Evolutionary conservation across 2,797 vertebrate genomes (phyloP).

Genomic region (Bovichtus variegatus): DNA sequence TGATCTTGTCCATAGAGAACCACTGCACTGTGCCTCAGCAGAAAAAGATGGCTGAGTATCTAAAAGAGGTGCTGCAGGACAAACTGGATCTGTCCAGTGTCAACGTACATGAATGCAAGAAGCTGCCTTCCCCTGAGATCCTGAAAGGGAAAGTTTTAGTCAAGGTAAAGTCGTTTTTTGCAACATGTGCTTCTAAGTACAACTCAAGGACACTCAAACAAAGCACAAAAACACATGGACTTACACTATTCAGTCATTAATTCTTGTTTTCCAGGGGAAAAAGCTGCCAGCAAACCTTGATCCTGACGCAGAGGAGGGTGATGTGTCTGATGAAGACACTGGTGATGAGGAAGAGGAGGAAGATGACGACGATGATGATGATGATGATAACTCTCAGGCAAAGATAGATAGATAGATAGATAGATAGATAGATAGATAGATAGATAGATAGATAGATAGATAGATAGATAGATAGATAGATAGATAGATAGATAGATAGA

Average conservation of each 20-base stretch:
- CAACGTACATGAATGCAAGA: conserved; percentile 84
- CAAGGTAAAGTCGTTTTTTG: conserved; percentile 86
- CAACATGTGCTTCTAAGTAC: neutral
- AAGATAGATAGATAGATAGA: conserved; percentile 65
- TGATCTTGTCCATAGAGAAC: conserved; percentile 94
- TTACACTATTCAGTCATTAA: neutral
- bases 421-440: conserved; percentile 17
- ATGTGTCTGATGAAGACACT: conserved; percentile 97
- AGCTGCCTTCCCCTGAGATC: conserved; percentile 91
- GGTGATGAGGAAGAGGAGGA: conserved; percentile 94
- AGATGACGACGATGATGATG: conserved; percentile 89
- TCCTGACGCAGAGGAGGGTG: conserved; percentile 93
- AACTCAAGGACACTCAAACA: neutral
- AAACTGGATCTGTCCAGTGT: conserved; percentile 92
- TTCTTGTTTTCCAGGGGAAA: conserved; percentile 87
- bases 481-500: neutral
- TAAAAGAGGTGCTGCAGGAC: conserved; percentile 91
- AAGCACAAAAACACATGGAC: neutral
- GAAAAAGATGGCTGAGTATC: conserved; percentile 93
- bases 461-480: neutral
- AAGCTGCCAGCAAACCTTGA: conserved; percentile 93
- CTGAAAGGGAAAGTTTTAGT: conserved; percentile 95
- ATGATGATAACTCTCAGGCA: conserved; percentile 80
- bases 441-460: conserved; percentile 8
- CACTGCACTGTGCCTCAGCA: conserved; percentile 95